phyloP scores from a whole-genome alignment of 2,797 vertebrate species.

The Florisuga fusca region DNA sequence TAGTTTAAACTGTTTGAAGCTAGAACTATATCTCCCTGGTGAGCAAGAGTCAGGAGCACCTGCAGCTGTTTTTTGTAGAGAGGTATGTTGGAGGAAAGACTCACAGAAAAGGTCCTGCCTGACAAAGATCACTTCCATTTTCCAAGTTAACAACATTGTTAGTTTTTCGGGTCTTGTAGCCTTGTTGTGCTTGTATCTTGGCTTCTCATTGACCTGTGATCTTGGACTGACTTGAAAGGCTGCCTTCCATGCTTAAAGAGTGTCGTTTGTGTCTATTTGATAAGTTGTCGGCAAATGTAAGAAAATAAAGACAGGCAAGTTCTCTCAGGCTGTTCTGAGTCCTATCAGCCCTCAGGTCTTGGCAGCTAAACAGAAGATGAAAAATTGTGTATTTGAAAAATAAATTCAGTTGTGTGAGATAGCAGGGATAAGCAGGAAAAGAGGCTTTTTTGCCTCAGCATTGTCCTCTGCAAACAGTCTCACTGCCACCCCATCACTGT shows the following conservation, averaged over 20 bases:
- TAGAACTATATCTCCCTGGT: background rate
- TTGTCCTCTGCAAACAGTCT: constrained; percentile 4
- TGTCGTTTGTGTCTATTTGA: constrained; percentile 45
- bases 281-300: constrained; percentile 34
- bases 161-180: constrained; percentile 35
- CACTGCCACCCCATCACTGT: background rate
- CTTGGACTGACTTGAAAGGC: constrained; percentile 53
- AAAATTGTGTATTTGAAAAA: constrained; percentile 36
- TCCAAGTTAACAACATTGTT: constrained; percentile 1
- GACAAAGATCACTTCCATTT: constrained; percentile 16
- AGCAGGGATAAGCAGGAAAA: background rate
- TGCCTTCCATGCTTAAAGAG: constrained; percentile 22
- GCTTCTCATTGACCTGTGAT: constrained; percentile 45
- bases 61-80: background rate
- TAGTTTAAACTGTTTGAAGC: background rate
- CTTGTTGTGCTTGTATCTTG: constrained; percentile 16
- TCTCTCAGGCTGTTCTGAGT: constrained; percentile 44
- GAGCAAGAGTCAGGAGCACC: background rate
- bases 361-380: constrained; percentile 52
- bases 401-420: constrained; percentile 11
- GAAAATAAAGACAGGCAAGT: constrained; percentile 35
- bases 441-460: background rate
- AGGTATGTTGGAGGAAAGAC: background rate
- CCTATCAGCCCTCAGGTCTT: constrained; percentile 18
- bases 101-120: background rate